A percentile compares a stretch with the other conserved stretches of the same genome.
These are phyloP conservation scores for Strigamia maritima DNA, from an alignment of 2,888 invertebrate species.

Conservation along the genomic window DNA sequence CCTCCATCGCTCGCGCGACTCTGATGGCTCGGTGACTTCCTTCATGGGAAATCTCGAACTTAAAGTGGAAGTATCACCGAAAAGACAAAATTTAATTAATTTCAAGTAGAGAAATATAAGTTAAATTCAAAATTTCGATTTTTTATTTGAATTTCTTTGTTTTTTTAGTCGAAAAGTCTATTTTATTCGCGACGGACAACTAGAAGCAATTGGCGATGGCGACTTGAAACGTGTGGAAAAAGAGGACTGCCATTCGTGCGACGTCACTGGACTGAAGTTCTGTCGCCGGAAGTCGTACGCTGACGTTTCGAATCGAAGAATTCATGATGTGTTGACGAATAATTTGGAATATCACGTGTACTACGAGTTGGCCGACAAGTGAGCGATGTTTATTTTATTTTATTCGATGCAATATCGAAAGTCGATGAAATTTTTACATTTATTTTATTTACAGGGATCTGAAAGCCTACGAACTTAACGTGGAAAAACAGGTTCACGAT, in stretches of 20 bases:
- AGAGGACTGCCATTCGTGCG: background rate
- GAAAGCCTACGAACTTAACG: background rate
- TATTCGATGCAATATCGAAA: background rate
- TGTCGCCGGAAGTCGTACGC: conserved; percentile 28
- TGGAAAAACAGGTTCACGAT: background rate
- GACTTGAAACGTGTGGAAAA: background rate
- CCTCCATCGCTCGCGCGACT: background rate
- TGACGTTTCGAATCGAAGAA: background rate
- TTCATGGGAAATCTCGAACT: background rate
- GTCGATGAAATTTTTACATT: background rate
- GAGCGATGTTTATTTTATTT: background rate
- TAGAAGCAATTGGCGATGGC: conserved; percentile 17
- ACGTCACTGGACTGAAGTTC: background rate
- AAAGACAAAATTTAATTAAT: background rate
- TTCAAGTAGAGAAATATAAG: background rate
- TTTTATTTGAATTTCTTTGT: background rate
- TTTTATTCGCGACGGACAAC: background rate
- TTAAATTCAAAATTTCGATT: no score
- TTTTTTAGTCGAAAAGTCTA: conserved; percentile 10
- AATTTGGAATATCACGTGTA: conserved; percentile 27
- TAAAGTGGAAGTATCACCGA: background rate
- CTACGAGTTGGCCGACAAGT: conserved; percentile 3
- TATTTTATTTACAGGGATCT: conserved; percentile 5
- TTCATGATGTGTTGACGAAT: background rate
- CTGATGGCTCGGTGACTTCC: background rate